Conservation (phyloP, 2,888 invertebrate species). For the Disparrhopalites patrizii region DNA sequence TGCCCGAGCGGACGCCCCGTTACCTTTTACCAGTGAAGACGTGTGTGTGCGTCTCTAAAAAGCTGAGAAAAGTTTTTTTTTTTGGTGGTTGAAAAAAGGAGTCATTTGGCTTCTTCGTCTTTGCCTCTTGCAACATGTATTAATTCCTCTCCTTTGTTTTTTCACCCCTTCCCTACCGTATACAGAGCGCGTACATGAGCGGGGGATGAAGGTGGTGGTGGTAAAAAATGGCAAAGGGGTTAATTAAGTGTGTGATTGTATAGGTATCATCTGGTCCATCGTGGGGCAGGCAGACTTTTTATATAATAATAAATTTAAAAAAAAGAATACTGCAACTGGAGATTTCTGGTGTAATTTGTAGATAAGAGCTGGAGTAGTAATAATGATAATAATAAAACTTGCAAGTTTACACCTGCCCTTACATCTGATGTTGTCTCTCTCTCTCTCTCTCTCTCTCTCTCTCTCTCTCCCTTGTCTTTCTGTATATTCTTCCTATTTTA, state of each 20-base stretch:
- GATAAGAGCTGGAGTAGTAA: neutral
- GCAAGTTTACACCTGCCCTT: conserved; percentile 19
- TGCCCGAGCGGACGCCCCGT: conserved; percentile 33
- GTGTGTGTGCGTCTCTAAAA: neutral
- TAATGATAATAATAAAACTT: neutral
- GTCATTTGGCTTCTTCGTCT: conserved; percentile 14
- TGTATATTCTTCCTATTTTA: conserved; percentile 1
- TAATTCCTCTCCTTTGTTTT: too few species aligned
- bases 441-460: neutral
- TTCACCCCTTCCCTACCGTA: too few species aligned
- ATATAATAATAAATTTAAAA: too few species aligned
- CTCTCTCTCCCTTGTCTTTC: neutral
- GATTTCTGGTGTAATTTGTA: neutral
- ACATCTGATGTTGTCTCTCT: neutral
- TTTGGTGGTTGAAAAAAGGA: neutral
- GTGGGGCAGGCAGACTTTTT: neutral
- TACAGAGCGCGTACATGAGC: too few species aligned
- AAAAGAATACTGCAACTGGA: neutral
- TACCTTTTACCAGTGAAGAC: neutral
- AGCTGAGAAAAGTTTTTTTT: too few species aligned
- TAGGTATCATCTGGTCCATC: neutral
- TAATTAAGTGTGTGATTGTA: too few species aligned
- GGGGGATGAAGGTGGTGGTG: too few species aligned
- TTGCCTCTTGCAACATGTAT: neutral
- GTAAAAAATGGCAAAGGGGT: too few species aligned